These are phyloP conservation scores for Lathronympha strigana DNA, from an alignment of 2,888 invertebrate species.

Conservation along the genomic window DNA sequence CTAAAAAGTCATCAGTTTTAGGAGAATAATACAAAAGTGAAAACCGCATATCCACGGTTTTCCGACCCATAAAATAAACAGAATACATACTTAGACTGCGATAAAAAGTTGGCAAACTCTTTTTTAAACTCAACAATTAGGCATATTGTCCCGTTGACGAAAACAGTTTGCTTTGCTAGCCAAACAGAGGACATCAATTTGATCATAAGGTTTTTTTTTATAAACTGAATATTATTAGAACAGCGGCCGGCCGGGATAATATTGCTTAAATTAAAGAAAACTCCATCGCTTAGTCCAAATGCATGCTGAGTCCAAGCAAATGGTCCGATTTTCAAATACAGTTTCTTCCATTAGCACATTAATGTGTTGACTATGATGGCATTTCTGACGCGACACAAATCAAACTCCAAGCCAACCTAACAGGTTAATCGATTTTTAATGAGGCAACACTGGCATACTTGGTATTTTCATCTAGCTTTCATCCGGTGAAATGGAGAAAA, in stretches of 20 bases:
- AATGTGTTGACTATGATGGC: slow-evolving; percentile 25
- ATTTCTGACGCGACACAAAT: slow-evolving; percentile 34
- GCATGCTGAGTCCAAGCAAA: not conserved
- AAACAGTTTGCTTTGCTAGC: too few relatives aligned
- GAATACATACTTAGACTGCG: too few relatives aligned
- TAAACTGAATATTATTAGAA: too few relatives aligned
- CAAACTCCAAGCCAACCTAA: slow-evolving; percentile 29
- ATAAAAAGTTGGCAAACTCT: too few relatives aligned
- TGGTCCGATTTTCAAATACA: slow-evolving; percentile 10
- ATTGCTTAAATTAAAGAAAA: slow-evolving; percentile 16
- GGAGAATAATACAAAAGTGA: too few relatives aligned
- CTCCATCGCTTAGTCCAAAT: not conserved
- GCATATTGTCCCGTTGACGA: too few relatives aligned
- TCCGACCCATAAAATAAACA: too few relatives aligned
- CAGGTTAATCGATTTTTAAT: slow-evolving; percentile 41
- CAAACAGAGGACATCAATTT: too few relatives aligned
- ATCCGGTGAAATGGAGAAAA: slow-evolving; percentile 39
- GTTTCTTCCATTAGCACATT: slow-evolving; percentile 30
- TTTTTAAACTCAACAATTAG: too few relatives aligned
- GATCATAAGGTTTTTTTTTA: too few relatives aligned
- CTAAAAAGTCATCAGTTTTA: too few relatives aligned
- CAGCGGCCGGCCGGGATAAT: not conserved
- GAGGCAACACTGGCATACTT: slow-evolving; percentile 25
- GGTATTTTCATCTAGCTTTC: slow-evolving; percentile 39
- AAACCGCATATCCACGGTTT: too few relatives aligned